These are phyloP conservation scores for Oncopeltus fasciatus DNA, from an alignment of 1,140 invertebrate genomes.

Conservation along the genomic window DNA sequence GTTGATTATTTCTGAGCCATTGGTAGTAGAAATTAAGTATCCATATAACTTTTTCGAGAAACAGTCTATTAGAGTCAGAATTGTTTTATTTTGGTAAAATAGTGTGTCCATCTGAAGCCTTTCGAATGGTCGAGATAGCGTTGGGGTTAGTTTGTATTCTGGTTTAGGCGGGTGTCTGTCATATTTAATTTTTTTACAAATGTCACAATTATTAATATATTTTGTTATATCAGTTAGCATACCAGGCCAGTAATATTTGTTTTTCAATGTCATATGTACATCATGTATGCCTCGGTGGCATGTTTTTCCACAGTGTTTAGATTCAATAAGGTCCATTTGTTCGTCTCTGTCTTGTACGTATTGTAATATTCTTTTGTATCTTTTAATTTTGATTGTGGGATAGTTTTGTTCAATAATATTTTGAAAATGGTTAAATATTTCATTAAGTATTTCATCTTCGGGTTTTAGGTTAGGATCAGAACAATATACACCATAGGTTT, in stretches of 20 bases:
- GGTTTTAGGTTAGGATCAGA: not conserved
- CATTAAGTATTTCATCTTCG: not conserved
- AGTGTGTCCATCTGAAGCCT: not conserved
- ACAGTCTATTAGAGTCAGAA: constrained; percentile 1
- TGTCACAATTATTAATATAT: constrained; percentile 3
- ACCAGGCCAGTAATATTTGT: not conserved
- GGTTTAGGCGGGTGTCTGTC: not conserved
- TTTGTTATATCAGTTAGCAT: not conserved
- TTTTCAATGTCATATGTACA: not conserved
- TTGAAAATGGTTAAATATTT: not conserved
- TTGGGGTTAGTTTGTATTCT: not conserved
- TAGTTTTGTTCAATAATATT: not conserved
- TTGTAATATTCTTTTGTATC: not conserved
- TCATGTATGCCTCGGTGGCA: not conserved
- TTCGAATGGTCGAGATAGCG: not conserved
- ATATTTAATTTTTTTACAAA: constrained; percentile 6
- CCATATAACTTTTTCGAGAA: constrained; percentile 5
- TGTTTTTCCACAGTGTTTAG: constrained; percentile 2
- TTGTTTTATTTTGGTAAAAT: not conserved
- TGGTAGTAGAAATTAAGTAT: not conserved
- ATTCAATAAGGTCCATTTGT: not conserved
- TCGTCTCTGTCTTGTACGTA: not conserved
- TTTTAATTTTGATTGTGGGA: not conserved
- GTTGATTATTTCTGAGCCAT: not conserved
- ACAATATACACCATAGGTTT: not conserved